These are phyloP conservation scores for Autographa gamma DNA, from an alignment of 2,888 invertebrate genomes.

Conservation along the genomic window DNA sequence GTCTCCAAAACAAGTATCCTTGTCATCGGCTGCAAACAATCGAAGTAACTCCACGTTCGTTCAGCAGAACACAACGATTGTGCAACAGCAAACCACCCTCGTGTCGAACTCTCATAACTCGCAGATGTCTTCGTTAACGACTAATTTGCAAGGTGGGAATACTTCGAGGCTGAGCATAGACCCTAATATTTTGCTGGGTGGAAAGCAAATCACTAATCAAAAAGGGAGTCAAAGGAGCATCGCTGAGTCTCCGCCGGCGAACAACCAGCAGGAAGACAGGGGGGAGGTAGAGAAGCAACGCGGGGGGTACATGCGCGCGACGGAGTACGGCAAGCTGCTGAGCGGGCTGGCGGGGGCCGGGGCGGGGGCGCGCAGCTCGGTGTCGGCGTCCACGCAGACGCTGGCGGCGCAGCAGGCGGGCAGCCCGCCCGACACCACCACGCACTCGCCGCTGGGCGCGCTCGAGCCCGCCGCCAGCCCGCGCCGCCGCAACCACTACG, in stretches of 20 bases:
- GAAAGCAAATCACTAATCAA: conserved; percentile 70
- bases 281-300: conserved; percentile 52
- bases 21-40: conserved; percentile 85
- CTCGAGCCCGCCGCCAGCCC: conserved; percentile 72
- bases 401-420: conserved; percentile 77
- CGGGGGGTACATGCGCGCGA: conserved; percentile 21
- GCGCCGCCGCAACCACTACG: conserved; percentile 66
- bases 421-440: conserved; percentile 94
- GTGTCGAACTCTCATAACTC: conserved; percentile 91
- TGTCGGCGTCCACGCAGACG: conserved; percentile 94
- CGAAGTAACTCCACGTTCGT: conserved; percentile 93
- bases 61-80: conserved; percentile 95
- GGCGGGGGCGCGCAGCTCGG: conserved; percentile 89
- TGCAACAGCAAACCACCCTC: conserved; percentile 94
- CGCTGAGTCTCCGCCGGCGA: conserved; percentile 58
- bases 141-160: conserved; percentile 70
- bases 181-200: conserved; percentile 86
- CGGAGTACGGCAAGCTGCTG: conserved; percentile 22
- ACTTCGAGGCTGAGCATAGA: conserved; percentile 88
- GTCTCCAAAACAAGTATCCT: conserved; percentile 89
- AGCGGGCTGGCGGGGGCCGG: conserved; percentile 22
- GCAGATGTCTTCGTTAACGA: conserved; percentile 71
- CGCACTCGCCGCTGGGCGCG: conserved; percentile 93
- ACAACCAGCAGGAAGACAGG: conserved; percentile 45
- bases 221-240: conserved; percentile 66